Evolutionary conservation across 2,888 invertebrate species (phyloP), one percentile per base, ranked within the genome.

Genomic region (Temnothorax ravouxi): DNA sequence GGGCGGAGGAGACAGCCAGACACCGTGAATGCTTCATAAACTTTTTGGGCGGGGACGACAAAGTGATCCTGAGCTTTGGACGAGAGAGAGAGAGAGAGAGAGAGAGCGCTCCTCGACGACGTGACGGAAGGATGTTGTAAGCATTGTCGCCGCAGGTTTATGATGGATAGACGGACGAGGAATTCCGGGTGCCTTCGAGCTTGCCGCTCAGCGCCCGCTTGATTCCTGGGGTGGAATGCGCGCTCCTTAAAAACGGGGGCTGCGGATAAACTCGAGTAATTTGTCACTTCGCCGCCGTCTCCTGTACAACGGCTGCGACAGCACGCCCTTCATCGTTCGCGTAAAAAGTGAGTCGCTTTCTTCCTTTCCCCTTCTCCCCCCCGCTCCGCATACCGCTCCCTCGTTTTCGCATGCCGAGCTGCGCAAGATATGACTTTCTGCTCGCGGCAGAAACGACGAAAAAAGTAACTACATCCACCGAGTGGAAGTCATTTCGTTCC

Each of bases 211-310:
- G 11, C 29, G 41, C 41, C 29, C 62, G 47, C 83, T 87, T 85
- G 90, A 90, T 90, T 88, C 84, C 83, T 50, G 15, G 81, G 90
- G 83, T 74, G 89, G 89, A 87, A 88, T 86, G 77, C 61, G 54
- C 50, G 54, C 62, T 72, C 88, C 88, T 76, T 87, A 87, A 89
- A 87, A 87, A 91, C 88, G 90, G 86, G 86, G 86, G 87, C 86
- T 80, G 87, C 86, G 91, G 89, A 92, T 92, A 91, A 92, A 92
- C 92, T 91, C 90, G 85, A 88, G 91, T 92, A 91, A 92, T 92
- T 92, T 92, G 92, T 92, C 92, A 92, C 92, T 89, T 89, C 86
- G 88, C 86, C 87, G 86, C 87, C 88, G 84, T 87, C 85, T 88
- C 84, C 81, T 76, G 84, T 84, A 83, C 90, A 89, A 88, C 87